A percentile compares a stretch with the other conserved stretches of the same genome.
phyloP scores from a whole-genome alignment of 2,797 vertebrate species.

The Zonotrichia albicollis region DNA sequence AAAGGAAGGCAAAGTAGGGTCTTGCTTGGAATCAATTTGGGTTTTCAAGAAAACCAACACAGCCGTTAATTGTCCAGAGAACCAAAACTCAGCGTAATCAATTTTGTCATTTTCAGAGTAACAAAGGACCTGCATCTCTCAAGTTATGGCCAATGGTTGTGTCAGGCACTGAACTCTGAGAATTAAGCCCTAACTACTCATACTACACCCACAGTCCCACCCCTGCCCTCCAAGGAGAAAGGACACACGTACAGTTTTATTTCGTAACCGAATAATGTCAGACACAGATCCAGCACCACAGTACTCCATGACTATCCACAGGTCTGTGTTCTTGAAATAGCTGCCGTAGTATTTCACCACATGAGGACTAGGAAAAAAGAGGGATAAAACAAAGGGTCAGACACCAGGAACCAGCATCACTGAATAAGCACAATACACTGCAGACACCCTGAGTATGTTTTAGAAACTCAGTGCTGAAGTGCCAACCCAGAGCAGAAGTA shows the following conservation, averaged over 20 bases:
- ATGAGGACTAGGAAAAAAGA: slow-evolving; percentile 76
- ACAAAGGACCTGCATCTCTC: neutral
- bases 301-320: slow-evolving; percentile 98
- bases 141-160: neutral
- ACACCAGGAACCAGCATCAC: neutral
- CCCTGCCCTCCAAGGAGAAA: neutral
- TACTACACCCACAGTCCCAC: neutral
- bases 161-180: neutral
- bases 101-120: neutral
- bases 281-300: slow-evolving; percentile 94
- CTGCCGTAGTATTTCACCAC: slow-evolving; percentile 92
- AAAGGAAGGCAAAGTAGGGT: neutral
- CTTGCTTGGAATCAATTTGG: neutral
- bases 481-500: neutral
- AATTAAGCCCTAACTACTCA: neutral
- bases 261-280: slow-evolving; percentile 91
- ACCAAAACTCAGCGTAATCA: neutral
- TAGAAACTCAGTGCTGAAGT: neutral
- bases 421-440: neutral
- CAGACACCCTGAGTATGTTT: neutral
- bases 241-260: slow-evolving; percentile 86
- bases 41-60: neutral
- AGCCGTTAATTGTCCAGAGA: neutral
- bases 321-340: slow-evolving; percentile 96
- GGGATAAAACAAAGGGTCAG: neutral